A percentile compares a stretch with the other conserved stretches of the same genome.
Conservation (phyloP, 2,888 invertebrate genomes). For the Agonum fuliginosum region DNA sequence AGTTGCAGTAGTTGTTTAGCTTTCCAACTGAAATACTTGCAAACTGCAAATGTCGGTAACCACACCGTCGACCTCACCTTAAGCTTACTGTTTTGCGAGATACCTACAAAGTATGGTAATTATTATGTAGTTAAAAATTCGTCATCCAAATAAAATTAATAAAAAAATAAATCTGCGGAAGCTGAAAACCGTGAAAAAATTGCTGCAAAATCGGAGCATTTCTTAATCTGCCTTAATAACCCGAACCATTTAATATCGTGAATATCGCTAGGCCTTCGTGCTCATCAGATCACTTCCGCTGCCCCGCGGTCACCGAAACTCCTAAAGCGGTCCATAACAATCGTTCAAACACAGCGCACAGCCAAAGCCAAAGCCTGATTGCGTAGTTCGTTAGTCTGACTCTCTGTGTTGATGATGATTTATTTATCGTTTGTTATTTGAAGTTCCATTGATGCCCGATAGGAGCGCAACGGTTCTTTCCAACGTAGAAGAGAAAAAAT, state of each 20-base stretch:
- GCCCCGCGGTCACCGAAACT: conserved; percentile 5
- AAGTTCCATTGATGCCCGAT: conserved; percentile 60
- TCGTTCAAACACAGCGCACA: conserved; percentile 46
- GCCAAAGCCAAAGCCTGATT: conserved; percentile 53
- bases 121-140: no score
- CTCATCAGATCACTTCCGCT: no score
- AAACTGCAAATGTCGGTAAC: no score
- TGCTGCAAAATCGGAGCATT: background rate
- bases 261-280: background rate
- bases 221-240: background rate
- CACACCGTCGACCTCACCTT: no score
- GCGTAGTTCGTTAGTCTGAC: conserved; percentile 57
- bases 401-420: conserved; percentile 59
- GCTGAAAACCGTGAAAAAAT: background rate
- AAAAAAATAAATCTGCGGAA: no score
- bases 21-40: no score
- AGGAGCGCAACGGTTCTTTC: conserved; percentile 59
- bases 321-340: conserved; percentile 32
- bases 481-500: conserved; percentile 32
- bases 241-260: background rate
- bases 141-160: no score
- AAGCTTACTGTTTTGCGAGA: no score
- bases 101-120: no score
- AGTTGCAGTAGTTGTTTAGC: no score
- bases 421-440: conserved; percentile 60